Conservation (phyloP, 2,113 vertebrate species). For the Pavo muticus region DNA sequence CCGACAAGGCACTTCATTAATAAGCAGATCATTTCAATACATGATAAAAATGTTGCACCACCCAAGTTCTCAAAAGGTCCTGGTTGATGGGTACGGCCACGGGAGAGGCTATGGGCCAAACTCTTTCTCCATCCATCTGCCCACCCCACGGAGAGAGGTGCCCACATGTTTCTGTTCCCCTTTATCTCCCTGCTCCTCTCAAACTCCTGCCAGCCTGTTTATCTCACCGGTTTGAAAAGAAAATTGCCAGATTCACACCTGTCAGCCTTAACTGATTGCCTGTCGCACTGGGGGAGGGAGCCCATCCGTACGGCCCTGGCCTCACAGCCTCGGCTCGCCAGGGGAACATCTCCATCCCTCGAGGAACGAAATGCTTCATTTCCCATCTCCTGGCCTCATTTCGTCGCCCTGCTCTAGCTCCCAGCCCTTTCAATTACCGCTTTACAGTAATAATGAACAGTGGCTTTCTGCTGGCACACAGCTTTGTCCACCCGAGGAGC, state of each 20-base stretch:
- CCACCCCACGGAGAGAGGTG: neutral
- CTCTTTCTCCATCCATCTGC: neutral
- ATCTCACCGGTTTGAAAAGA: conserved; percentile 23
- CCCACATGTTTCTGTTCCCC: neutral
- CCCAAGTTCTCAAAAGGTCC: too few relatives aligned
- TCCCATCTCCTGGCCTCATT: neutral
- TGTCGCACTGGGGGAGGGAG: neutral
- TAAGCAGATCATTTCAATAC: too few relatives aligned
- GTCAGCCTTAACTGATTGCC: conserved; percentile 52
- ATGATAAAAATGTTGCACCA: too few relatives aligned
- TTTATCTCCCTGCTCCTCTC: neutral
- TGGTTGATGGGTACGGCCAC: too few relatives aligned
- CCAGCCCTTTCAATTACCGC: neutral
- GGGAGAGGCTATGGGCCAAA: neutral
- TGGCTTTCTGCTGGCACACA: neutral
- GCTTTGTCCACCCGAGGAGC: neutral
- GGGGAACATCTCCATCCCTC: neutral
- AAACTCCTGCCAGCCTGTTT: conserved; percentile 24
- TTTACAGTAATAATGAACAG: neutral
- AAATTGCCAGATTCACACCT: conserved; percentile 59
- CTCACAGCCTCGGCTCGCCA: neutral
- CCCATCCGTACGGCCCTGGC: neutral
- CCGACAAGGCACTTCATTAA: neutral
- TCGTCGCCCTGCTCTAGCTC: neutral
- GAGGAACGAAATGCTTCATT: neutral